Percentiles rank a stretch among this genome's conserved stretches.
These are phyloP conservation scores for Frankliniella fusca DNA, from an alignment of 2,888 invertebrate species.

Conservation along the genomic window DNA sequence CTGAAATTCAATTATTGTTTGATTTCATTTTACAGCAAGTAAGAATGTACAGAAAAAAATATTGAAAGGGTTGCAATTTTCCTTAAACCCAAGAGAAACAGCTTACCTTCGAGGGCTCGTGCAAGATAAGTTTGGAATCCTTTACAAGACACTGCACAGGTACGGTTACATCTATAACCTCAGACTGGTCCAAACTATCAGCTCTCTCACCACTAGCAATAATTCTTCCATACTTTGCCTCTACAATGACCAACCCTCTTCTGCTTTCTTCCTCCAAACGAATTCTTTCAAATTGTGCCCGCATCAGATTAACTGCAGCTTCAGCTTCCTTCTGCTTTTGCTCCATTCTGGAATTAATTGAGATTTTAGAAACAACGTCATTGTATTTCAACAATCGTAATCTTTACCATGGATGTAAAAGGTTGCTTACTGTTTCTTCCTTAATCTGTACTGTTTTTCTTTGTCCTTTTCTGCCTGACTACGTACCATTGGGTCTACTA, in stretches of 20 bases:
- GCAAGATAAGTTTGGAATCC: constrained; percentile 80
- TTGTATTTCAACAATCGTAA: constrained; percentile 14
- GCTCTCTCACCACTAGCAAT: constrained; percentile 45
- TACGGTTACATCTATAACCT: constrained; percentile 84
- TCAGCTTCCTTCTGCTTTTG: constrained; percentile 80
- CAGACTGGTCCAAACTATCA: constrained; percentile 42
- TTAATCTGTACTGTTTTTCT: constrained; percentile 76
- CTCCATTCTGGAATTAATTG: constrained; percentile 53
- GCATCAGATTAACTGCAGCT: constrained; percentile 85
- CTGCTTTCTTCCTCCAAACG: constrained; percentile 74
- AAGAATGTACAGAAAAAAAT: background rate
- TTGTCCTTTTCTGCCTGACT: constrained; percentile 74
- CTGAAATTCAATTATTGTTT: constrained; percentile 56
- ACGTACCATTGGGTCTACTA: constrained; percentile 77
- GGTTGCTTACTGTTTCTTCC: constrained; percentile 59
- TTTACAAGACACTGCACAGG: constrained; percentile 91
- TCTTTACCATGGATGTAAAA: constrained; percentile 7
- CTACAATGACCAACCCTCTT: constrained; percentile 78
- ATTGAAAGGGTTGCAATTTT: background rate
- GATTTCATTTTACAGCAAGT: background rate
- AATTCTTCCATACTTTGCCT: constrained; percentile 76
- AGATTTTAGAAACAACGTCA: background rate
- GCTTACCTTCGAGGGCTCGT: constrained; percentile 79
- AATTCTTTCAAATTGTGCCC: constrained; percentile 80
- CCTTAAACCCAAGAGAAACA: background rate